Evolutionary conservation across 2,113 vertebrate genomes (phyloP), one percentile per base, ranked within the genome.

Genomic region (Hydrolagus affinis): DNA sequence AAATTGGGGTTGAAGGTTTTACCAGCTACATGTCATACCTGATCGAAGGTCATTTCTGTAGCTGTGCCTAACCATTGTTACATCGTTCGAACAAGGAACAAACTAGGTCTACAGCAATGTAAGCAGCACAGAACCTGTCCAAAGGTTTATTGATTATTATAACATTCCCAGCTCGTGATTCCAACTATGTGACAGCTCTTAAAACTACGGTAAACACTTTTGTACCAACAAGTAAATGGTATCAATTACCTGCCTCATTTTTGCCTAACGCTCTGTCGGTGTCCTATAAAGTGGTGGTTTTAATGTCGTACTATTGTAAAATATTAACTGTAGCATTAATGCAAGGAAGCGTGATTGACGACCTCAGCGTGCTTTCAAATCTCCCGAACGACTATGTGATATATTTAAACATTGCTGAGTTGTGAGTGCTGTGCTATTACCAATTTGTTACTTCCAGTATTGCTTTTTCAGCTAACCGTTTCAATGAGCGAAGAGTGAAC

Each of bases 181-280:
- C 32, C 17, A 75, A 75, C 17, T 75, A 75, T 75, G 44, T 75
- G 73, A 75, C 32, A 57, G 73, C 32, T 56, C 17, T 21, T 75
- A 75, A 75, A n/a, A 44, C 19, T 8, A 30, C 32, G 32, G 32
- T 75, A 56, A 75, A 56, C 32, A 75, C 28, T 56, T 75, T 44
- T 17, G 32, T n/a, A 75, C 73, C 56, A 75, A 75, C 73, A 57
- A 75, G 73, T 75, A 75, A 75, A 75, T 75, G 28, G 73, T 44
- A 75, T 56, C 56, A 75, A 75, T 75, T 75, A 75, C 28, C n/a
- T 75, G 19, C 30, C 21, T 75, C n/a, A 17, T 21, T 75, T n/a
- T 75, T 75, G 21, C 44, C 2, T 44, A 44, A 44, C 6, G 44
- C 73, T 56, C 73, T 75, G 73, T 57, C 19, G 2, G 73, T 44